phyloP scores from a whole-genome alignment of 2,888 invertebrate genomes.

The Folsomia manolachei region DNA sequence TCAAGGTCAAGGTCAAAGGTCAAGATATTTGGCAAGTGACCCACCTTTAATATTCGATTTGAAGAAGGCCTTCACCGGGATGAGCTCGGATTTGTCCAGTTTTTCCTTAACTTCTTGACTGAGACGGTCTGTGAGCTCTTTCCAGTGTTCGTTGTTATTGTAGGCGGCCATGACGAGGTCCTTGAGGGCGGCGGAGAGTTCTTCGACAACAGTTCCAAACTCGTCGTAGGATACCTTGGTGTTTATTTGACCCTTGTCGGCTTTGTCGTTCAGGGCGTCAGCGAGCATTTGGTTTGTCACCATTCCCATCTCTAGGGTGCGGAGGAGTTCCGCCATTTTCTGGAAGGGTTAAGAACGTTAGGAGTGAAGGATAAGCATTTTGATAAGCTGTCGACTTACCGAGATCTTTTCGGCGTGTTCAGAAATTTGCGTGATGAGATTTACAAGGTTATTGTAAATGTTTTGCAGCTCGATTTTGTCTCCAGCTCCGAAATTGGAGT shows the following conservation, averaged over 20 bases:
- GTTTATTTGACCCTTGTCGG: conserved; percentile 45
- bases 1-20: too few species aligned
- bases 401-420: conserved; percentile 24
- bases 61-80: conserved; percentile 47
- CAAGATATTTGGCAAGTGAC: too few species aligned
- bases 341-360: background rate
- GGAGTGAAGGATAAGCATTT: too few species aligned
- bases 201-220: conserved; percentile 46
- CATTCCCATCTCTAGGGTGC: conserved; percentile 39
- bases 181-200: conserved; percentile 40
- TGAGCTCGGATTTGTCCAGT: conserved; percentile 45
- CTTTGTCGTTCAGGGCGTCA: conserved; percentile 46
- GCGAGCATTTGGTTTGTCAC: conserved; percentile 47
- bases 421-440: conserved; percentile 29
- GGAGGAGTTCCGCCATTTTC: conserved; percentile 31
- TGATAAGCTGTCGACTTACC: conserved; percentile 16
- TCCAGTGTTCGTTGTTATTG: conserved; percentile 47
- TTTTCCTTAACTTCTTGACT: conserved; percentile 42
- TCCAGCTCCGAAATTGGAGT: background rate
- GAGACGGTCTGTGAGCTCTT: conserved; percentile 42
- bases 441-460: conserved; percentile 34
- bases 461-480: conserved; percentile 26
- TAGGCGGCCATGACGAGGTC: conserved; percentile 46
- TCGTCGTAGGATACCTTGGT: conserved; percentile 48
- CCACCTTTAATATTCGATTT: conserved; percentile 38